Evolutionary conservation across 2,113 vertebrate species (phyloP), one percentile per base, ranked within the genome.

Genomic region (Baryphthengus martii): DNA sequence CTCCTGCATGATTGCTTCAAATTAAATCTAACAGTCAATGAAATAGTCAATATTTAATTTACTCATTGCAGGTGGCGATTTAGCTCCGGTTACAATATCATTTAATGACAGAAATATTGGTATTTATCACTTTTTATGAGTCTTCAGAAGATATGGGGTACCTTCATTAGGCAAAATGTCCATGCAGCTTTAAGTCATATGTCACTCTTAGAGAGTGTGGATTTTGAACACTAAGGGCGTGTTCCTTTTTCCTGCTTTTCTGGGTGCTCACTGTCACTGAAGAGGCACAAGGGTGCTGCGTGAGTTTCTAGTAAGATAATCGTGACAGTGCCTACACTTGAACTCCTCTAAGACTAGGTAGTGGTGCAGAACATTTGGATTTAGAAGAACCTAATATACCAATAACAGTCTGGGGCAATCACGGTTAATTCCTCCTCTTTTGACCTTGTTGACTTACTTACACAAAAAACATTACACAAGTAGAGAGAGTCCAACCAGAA

Each of bases 31-130:
- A 95, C 71, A 95, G 98, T 98, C 98, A 98, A 98, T 98, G 98
- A 96, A 85, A 97, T 63, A 96, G 97, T 98, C 98, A 98, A 98
- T 98, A 98, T 98, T 98, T 98, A 98, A 98, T 98, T 98, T 98
- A 97, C 97, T 98, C 98, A 85, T 97, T 97, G 98, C 96, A 97
- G 98, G 98, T 97, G 98, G 98, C n/a, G 55, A 98, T 97, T 97
- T 78, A 97, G 95, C 94, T 88, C 80, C 82, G 40, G 80, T 74
- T 93, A 96, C 1, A 1, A 45, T 91, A 87, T 33, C 75, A 84
- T 96, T 96, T 85, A 94, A 95, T 59, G 95, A 91, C 90, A 90
- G 90, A 96, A 95, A 92, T 91, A 93, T 35, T 14, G 37, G 94
- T 96, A 81, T 94, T 96, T 95, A 91, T 95, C 88, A 78, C 61